Conservation (phyloP, 1,140 invertebrate genomes). For the Drosophila nigromelanica region DNA sequence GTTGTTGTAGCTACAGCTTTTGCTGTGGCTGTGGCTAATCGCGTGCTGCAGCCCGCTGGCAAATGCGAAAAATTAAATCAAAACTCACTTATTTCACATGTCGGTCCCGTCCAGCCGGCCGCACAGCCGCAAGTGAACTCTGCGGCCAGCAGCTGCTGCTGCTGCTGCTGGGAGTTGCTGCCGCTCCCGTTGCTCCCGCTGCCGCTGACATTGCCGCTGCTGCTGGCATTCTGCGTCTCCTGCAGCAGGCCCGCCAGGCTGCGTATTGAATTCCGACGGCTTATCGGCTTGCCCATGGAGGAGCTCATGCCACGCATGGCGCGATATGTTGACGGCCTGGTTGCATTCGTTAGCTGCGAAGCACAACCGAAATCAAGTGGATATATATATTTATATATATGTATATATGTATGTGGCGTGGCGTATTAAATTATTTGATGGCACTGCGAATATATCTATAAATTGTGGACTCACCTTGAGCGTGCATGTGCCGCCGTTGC, state of each 20-base stretch:
- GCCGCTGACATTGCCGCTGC: conserved; percentile 19
- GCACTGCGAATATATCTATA: conserved; percentile 59
- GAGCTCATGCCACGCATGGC: conserved; percentile 84
- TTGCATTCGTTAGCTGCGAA: conserved; percentile 63
- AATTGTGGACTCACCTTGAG: conserved; percentile 76
- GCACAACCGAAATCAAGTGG: too few species aligned
- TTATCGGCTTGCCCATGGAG: conserved; percentile 84
- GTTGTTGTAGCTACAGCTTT: background rate
- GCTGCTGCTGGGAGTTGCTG: conserved; percentile 36
- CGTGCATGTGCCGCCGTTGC: conserved; percentile 92
- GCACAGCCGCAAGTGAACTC: conserved; percentile 92
- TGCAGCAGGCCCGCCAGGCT: conserved; percentile 58
- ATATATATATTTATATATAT: too few species aligned
- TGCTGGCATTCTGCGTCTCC: conserved; percentile 45
- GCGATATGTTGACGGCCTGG: conserved; percentile 68
- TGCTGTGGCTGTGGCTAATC: conserved; percentile 67
- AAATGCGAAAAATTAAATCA: conserved; percentile 74
- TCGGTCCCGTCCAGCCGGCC: conserved; percentile 92
- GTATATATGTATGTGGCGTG: background rate
- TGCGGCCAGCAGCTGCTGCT: conserved; percentile 66
- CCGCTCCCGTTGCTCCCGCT: conserved; percentile 1
- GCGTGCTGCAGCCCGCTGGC: conserved; percentile 63
- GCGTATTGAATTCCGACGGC: conserved; percentile 72
- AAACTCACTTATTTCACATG: conserved; percentile 89
- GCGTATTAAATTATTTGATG: conserved; percentile 75